phyloP scores from a whole-genome alignment of 2,113 vertebrate genomes.

The Xyrauchen texanus region DNA sequence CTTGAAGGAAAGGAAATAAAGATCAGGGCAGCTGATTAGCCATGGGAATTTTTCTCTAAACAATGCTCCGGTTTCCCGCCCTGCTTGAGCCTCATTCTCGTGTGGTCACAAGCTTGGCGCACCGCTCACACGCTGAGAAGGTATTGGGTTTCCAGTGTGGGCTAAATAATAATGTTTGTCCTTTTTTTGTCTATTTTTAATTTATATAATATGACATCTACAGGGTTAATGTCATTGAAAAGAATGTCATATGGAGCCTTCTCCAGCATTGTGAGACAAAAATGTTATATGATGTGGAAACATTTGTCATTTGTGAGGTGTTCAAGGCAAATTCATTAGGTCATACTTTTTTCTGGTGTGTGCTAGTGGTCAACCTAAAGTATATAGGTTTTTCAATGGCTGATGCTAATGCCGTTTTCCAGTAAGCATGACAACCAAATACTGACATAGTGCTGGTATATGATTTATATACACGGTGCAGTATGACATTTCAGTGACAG shows the following conservation, averaged over 20 bases:
- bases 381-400: no score
- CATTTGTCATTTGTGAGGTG: conserved; percentile 20
- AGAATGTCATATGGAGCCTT: conserved; percentile 26
- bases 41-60: conserved; percentile 53
- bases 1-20: conserved; percentile 52
- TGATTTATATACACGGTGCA: no score
- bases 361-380: no score
- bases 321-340: neutral
- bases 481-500: no score
- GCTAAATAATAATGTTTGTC: neutral
- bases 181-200: conserved; percentile 15
- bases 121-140: conserved; percentile 8
- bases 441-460: no score
- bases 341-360: no score
- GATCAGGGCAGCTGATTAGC: conserved; percentile 49
- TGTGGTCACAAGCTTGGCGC: neutral
- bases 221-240: conserved; percentile 24
- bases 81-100: conserved; percentile 8
- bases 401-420: no score
- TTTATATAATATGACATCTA: conserved; percentile 20
- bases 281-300: no score
- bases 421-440: no score
- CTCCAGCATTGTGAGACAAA: neutral
- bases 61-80: conserved; percentile 44
- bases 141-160: conserved; percentile 4